phyloP scores from a whole-genome alignment of 2,888 invertebrate genomes.

The Spisula subtruncata region DNA sequence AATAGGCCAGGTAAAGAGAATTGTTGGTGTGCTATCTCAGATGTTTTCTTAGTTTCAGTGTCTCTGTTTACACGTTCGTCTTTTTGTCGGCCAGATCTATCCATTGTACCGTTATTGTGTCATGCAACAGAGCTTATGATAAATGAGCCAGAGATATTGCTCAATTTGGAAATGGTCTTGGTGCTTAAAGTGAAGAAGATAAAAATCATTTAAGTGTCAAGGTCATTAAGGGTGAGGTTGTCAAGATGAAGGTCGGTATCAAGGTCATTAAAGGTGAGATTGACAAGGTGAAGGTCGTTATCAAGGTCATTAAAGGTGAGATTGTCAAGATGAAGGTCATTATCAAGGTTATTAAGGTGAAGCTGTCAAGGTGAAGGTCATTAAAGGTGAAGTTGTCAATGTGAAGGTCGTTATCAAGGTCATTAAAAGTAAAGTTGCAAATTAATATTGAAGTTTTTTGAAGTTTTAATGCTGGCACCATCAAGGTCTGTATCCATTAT shows the following conservation, averaged over 20 bases:
- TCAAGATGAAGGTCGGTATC: too few species aligned
- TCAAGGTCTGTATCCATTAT: too few species aligned
- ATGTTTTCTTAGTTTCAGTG: background rate
- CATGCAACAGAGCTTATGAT: background rate
- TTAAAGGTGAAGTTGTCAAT: background rate
- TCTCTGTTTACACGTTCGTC: background rate
- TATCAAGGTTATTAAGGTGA: too few species aligned
- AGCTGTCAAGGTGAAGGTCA: background rate
- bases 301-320: background rate
- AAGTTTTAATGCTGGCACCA: background rate
- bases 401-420: background rate
- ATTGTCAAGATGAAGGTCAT: too few species aligned
- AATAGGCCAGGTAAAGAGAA: slow-evolving; percentile 68
- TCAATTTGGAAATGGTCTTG: background rate
- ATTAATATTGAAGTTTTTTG: too few species aligned
- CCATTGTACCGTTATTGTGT: background rate
- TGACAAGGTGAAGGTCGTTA: background rate
- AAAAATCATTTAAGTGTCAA: background rate
- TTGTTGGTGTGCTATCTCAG: background rate
- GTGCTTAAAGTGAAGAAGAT: background rate
- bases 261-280: background rate
- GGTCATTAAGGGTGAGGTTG: background rate
- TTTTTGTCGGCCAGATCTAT: background rate
- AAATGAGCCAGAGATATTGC: background rate
- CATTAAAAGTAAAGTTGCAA: background rate